Evolutionary conservation across 2,113 vertebrate species (phyloP).

Genomic region (Toxotes jaculatrix): DNA sequence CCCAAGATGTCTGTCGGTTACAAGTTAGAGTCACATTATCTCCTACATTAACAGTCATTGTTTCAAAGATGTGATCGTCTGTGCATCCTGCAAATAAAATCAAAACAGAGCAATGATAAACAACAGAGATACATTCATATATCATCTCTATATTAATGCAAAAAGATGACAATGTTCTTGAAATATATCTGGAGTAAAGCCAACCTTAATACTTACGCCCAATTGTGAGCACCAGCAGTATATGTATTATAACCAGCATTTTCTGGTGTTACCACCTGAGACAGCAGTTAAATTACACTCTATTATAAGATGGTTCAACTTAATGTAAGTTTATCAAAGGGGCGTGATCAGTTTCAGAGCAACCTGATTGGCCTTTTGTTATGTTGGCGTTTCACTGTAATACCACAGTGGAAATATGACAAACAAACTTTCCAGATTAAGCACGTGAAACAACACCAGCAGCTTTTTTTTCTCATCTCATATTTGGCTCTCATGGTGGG

Average conservation of each 20-base stretch:
- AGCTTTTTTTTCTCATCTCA: neutral
- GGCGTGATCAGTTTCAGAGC: slow-evolving; percentile 34
- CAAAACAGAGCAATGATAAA: neutral
- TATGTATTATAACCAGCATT: slow-evolving; percentile 38
- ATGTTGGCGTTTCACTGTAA: neutral
- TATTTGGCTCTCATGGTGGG: neutral
- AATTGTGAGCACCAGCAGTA: neutral
- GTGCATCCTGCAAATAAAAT: slow-evolving; percentile 13
- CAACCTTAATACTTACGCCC: slow-evolving; percentile 33
- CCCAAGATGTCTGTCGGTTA: accelerated
- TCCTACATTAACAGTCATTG: slow-evolving; percentile 34
- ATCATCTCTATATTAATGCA: accelerated
- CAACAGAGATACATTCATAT: neutral
- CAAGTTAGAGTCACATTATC: slow-evolving; percentile 43
- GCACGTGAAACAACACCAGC: slow-evolving; percentile 31
- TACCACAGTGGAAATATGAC: slow-evolving; percentile 38
- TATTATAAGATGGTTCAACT: neutral
- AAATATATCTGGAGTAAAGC: neutral
- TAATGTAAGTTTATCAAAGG: slow-evolving; percentile 11
- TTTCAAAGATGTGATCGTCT: neutral
- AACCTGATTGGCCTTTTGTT: slow-evolving; percentile 36
- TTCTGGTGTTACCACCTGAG: neutral
- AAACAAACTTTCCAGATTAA: slow-evolving; percentile 16
- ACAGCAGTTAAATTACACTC: neutral
- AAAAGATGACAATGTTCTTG: accelerated